Base-by-base conservation (phyloP, 92 coral and sea anemone genomes). In the Epizoanthus ramosus region DNA sequence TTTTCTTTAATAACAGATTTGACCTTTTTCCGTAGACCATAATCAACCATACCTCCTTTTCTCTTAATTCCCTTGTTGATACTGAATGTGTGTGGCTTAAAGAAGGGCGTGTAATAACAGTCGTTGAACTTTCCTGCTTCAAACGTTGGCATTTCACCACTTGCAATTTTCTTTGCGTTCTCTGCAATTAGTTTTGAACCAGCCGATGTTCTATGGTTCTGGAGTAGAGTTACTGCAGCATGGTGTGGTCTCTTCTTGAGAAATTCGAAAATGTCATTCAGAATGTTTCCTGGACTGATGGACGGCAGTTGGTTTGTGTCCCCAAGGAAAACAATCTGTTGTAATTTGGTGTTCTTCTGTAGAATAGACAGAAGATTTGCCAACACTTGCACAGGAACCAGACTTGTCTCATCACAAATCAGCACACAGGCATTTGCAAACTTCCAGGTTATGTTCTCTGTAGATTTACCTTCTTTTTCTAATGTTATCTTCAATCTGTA, bases 331-430 rank as follows among this genome's bases (percentile, higher is more conserved):
- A 87, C 71, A 4, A 87, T 66, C 63, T 87, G 90, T 35, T 87
- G 90, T 13, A 87, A 87, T 4, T 71, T 43, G 3, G 83, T 23
- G 21, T 82, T 53, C 68, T 21, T 56, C 83, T 50, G 17, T 22
- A 87, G 83, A 10, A 82, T 87, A 58, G 53, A 31, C 0, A 87
- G 22, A 5, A 87, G 76, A 45, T 83, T 81, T 4, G 90, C 63
- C 63, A 87, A 73, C 16, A 75, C 64, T 68, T 81, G 72, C 41
- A 87, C 87, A 16, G 90, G 83, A 2, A 81, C 79, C 31, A 87
- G 76, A 16, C 88, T 83, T 14, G 83, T 43, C 19, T 87, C 90
- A 81, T 87, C 90, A 81, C 90, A 87, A 33, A 87, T 87, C 28
- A 87, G 75, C 67, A 87, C 54, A 63, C 70, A 47, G 16, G 74